phyloP scores from a whole-genome alignment of 2,888 invertebrate genomes.

The Serripes groenlandicus region DNA sequence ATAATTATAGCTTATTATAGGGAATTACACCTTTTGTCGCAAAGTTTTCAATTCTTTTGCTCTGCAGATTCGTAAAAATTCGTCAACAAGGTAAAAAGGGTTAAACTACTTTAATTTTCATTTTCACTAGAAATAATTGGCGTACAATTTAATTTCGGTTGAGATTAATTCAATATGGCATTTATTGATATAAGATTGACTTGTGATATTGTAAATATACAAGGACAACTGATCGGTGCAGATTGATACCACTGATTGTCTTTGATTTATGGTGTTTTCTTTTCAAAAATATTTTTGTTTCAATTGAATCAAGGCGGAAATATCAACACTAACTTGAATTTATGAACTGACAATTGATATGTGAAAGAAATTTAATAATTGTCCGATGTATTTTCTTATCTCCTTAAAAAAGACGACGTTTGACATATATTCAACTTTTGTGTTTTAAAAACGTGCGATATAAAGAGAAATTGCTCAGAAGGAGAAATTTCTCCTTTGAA shows the following conservation, averaged over 20 bases:
- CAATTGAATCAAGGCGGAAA: neutral
- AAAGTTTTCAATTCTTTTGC: neutral
- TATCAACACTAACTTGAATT: constrained; percentile 1
- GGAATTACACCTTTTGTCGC: neutral
- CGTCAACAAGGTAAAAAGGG: neutral
- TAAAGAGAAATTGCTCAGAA: too few species aligned
- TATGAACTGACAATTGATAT: neutral
- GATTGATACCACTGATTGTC: neutral
- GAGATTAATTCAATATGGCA: neutral
- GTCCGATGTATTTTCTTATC: too few species aligned
- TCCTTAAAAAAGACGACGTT: too few species aligned
- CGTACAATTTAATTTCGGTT: neutral
- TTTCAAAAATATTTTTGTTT: constrained; percentile 10
- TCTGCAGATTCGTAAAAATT: too few species aligned
- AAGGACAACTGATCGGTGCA: neutral
- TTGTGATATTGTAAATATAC: constrained; percentile 6
- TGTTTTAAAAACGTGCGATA: too few species aligned
- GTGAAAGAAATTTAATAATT: too few species aligned
- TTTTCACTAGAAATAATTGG: neutral
- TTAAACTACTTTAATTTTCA: neutral
- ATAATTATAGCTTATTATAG: neutral
- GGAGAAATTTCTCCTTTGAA: too few species aligned
- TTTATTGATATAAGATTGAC: constrained; percentile 8
- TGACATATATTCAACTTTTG: too few species aligned
- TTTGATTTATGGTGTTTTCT: constrained; percentile 10